A percentile compares a stretch with the other conserved stretches of the same genome.
Conservation (phyloP, 2,888 invertebrate species). For the Zygothrica quintamaculata region DNA sequence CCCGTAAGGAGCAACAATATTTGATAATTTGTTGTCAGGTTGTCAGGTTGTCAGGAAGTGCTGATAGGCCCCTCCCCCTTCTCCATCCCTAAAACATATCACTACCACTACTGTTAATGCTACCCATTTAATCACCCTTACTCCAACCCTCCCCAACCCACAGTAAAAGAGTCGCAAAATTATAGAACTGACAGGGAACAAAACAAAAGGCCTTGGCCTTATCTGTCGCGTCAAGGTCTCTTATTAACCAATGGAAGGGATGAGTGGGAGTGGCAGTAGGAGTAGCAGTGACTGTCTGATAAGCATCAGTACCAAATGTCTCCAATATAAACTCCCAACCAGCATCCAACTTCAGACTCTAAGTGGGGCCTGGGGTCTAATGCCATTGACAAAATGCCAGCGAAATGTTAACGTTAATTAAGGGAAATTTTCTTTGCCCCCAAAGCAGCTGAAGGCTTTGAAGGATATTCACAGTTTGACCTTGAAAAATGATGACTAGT, state of each 20-base stretch:
- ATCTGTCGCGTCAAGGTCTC: conserved; percentile 27
- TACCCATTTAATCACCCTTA: no score
- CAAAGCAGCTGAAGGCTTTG: conserved; percentile 1
- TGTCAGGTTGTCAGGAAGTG: conserved; percentile 51
- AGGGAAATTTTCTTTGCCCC: conserved; percentile 17
- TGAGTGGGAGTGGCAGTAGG: conserved; percentile 2
- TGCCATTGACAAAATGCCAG: conserved; percentile 21
- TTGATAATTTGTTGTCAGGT: conserved; percentile 53
- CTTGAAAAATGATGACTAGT: conserved; percentile 26
- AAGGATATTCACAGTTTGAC: conserved; percentile 12
- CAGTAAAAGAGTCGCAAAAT: neutral
- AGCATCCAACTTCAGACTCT: neutral
- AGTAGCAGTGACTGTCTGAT: neutral
- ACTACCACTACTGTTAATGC: no score
- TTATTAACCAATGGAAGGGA: no score
- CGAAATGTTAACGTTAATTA: conserved; percentile 42
- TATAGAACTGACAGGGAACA: conserved; percentile 3
- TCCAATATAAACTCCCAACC: neutral
- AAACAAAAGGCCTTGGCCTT: conserved; percentile 43
- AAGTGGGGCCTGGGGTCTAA: neutral
- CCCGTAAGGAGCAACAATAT: conserved; percentile 42
- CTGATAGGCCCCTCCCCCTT: conserved; percentile 35
- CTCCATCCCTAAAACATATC: neutral
- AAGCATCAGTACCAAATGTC: no score
- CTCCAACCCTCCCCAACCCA: no score